Conservation (phyloP, 2,888 invertebrate species). For the Meandrusa payeni region DNA sequence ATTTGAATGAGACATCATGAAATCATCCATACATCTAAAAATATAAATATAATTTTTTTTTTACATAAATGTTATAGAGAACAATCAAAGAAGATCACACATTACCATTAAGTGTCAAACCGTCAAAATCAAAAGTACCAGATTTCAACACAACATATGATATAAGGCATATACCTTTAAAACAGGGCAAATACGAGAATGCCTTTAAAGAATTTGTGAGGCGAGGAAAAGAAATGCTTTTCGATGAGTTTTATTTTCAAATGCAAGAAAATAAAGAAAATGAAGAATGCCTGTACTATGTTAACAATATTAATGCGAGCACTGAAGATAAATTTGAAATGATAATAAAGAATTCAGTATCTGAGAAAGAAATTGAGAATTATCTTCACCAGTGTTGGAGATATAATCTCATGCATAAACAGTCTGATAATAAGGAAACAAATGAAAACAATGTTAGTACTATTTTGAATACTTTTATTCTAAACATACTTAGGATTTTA, state of each 20-base stretch:
- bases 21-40: too few species aligned
- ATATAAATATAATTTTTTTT: not conserved
- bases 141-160: constrained; percentile 63
- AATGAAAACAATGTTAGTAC: constrained; percentile 47
- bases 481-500: too few species aligned
- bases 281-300: constrained; percentile 51
- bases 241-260: constrained; percentile 51
- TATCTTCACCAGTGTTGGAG: constrained; percentile 69
- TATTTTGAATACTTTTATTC: not conserved
- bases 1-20: too few species aligned
- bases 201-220: constrained; percentile 65
- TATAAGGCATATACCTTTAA: constrained; percentile 49
- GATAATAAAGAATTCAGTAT: constrained; percentile 49
- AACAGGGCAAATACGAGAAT: constrained; percentile 56
- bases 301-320: constrained; percentile 57
- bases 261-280: constrained; percentile 38
- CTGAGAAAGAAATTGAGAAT: constrained; percentile 63
- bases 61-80: too few species aligned
- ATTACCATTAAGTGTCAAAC: constrained; percentile 54
- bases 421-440: constrained; percentile 40
- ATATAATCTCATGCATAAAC: constrained; percentile 56
- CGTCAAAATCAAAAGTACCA: constrained; percentile 45
- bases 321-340: constrained; percentile 67
- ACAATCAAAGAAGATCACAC: constrained; percentile 58
- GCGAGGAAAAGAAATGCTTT: constrained; percentile 60